Conservation (phyloP, 2,113 vertebrate genomes). For the Istiophorus platypterus region DNA sequence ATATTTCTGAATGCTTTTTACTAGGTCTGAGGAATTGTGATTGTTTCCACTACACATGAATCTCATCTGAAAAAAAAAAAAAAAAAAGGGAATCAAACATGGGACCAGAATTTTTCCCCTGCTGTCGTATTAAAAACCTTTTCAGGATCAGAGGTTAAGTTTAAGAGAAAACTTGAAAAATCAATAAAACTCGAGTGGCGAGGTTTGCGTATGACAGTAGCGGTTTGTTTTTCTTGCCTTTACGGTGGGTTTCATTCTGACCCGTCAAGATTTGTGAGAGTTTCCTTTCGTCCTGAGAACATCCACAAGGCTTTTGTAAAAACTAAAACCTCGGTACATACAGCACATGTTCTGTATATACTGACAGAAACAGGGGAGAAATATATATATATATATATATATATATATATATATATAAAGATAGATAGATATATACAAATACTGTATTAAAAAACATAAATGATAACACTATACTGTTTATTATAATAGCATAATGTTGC, state of each 20-base stretch:
- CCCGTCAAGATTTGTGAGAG: constrained; percentile 57
- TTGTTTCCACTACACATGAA: constrained; percentile 51
- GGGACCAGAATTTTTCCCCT: constrained; percentile 68
- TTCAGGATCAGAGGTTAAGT: constrained; percentile 46
- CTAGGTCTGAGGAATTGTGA: constrained; percentile 53
- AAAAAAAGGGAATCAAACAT: constrained; percentile 36
- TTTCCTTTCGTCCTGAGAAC: constrained; percentile 49
- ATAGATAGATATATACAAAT: constrained; percentile 57
- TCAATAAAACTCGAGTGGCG: constrained; percentile 43
- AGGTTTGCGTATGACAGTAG: constrained; percentile 61
- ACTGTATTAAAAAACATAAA: constrained; percentile 54
- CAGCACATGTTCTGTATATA: constrained; percentile 71
- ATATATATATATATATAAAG: too few relatives aligned
- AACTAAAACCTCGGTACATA: constrained; percentile 68
- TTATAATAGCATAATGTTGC: constrained; percentile 55
- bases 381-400: constrained; percentile 64
- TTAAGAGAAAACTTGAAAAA: constrained; percentile 51
- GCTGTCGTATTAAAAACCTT: constrained; percentile 60
- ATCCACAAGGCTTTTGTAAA: constrained; percentile 74
- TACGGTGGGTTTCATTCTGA: constrained; percentile 53
- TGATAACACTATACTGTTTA: constrained; percentile 52
- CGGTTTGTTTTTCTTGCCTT: constrained; percentile 64
- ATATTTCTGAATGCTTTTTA: constrained; percentile 77
- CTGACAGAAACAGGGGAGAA: constrained; percentile 45
- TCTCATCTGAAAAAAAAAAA: constrained; percentile 27